Base-by-base conservation (phyloP, 2,113 vertebrate genomes). In the Mirza zaza region DNA sequence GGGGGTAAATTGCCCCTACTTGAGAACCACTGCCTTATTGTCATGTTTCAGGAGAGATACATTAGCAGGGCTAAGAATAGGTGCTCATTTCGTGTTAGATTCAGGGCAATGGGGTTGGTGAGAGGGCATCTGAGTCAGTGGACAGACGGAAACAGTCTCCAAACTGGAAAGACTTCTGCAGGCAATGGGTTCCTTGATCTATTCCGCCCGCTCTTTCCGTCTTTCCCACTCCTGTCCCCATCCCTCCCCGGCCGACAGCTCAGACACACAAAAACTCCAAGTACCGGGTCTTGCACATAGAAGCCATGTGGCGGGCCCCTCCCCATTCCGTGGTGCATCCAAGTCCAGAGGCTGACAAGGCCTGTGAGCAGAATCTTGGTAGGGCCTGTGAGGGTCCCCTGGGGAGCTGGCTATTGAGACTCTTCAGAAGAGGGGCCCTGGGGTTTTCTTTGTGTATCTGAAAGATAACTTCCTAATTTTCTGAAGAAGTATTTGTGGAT, bases 151-250 rank as follows among this genome's bases (percentile, higher is more conserved):
- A 96, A n/a, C 59, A 81, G 27, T 61, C 85, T 95, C 55, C 17
- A 61, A 55, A 39, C 8, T 57, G 55, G 36, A 90, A 23, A 65
- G 52, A 63, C 57, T 81, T 90, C 21, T 42, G 10, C 3, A 0
- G 13, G 14, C 12, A 57, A 32, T 3, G 20, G 2, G 2, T 59
- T 77, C 57, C 27, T 67, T 63, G 21, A 48, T 15, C 15, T 89
- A 92, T n/a, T 25, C 48, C 5, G 11, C 17, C 42, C 61, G 75
- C 20, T 7, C 8, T 65, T 48, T 20, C 32, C 17, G 17, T 68
- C 29, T 39, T 36, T 29, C 34, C 12, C 0, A 1, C 29, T 36
- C 32, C 32, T 81, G 0, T 42, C 32, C 14, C 3, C 1, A 1
- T 6, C 34, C 12, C 13, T 8, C 15, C n/a, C 8, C 8, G 12